These are phyloP conservation scores for Scatophagus argus DNA, from an alignment of 2,113 vertebrate species.

Conservation along the genomic window DNA sequence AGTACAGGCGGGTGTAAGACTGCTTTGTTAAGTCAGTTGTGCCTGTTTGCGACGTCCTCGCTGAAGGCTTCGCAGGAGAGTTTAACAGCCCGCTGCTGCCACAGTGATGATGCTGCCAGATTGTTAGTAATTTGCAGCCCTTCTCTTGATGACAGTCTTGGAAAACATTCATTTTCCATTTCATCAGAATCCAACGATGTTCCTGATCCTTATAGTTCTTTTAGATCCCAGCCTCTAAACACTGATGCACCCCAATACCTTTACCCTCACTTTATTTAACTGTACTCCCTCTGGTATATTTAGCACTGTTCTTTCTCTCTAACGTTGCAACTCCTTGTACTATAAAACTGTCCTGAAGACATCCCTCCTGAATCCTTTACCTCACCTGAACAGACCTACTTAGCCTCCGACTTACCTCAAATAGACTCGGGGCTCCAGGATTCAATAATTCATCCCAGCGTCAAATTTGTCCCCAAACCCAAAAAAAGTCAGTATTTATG, in stretches of 20 bases:
- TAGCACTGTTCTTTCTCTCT: not conserved
- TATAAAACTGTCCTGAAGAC: not conserved
- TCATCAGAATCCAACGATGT: slow-evolving; percentile 7
- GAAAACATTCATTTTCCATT: slow-evolving; percentile 30
- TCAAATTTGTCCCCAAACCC: slow-evolving; percentile 31
- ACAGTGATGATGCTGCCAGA: slow-evolving; percentile 43
- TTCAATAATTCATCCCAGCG: slow-evolving; percentile 29
- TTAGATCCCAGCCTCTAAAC: not conserved
- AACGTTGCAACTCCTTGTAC: not conserved
- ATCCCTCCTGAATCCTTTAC: not conserved
- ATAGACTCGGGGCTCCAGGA: slow-evolving; percentile 2
- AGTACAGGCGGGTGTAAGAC: slow-evolving; percentile 43
- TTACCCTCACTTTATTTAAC: not conserved
- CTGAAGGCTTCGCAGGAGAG: slow-evolving; percentile 35
- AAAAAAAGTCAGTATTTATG: slow-evolving; percentile 2
- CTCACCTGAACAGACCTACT: slow-evolving; percentile 9
- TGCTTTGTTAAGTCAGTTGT: slow-evolving; percentile 36
- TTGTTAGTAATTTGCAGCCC: slow-evolving; percentile 45
- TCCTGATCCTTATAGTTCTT: not conserved
- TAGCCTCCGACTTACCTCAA: slow-evolving; percentile 8
- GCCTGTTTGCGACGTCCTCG: slow-evolving; percentile 42
- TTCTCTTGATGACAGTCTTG: slow-evolving; percentile 24
- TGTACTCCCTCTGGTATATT: not conserved
- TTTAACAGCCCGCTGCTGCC: slow-evolving; percentile 52
- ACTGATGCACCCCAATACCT: not conserved